phyloP scores from a whole-genome alignment of 64 coral and sea anemone species.

The Pocillopora damicornis region DNA sequence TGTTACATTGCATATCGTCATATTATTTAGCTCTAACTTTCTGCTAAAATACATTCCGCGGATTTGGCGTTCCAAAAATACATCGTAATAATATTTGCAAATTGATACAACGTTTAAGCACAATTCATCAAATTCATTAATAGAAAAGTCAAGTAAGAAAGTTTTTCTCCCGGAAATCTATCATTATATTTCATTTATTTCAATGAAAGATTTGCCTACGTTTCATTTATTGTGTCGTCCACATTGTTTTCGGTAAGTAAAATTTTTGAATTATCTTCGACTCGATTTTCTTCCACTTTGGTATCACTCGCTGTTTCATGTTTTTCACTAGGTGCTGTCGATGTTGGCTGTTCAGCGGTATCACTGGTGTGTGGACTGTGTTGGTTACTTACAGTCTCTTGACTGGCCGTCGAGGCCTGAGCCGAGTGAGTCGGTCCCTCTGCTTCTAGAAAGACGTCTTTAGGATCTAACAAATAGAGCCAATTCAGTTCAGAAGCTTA shows the following conservation, averaged over 20 bases:
- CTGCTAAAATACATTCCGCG: slow-evolving; percentile 16
- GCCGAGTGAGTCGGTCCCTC: neutral
- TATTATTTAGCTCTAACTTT: neutral
- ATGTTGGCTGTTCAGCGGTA: slow-evolving; percentile 38
- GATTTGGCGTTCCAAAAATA: slow-evolving; percentile 13
- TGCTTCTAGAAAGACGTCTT: neutral
- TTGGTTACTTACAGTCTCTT: neutral
- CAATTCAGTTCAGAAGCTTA: neutral
- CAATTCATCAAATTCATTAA: neutral
- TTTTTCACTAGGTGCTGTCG: slow-evolving; percentile 31
- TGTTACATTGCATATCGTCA: slow-evolving; percentile 30
- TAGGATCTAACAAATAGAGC: slow-evolving; percentile 4
- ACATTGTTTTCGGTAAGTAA: slow-evolving; percentile 1
- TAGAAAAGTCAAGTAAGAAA: neutral
- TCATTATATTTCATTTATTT: neutral
- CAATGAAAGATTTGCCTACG: neutral
- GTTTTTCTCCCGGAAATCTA: neutral
- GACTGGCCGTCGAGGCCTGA: neutral
- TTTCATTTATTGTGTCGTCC: neutral
- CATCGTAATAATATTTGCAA: slow-evolving; percentile 6
- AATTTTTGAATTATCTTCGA: slow-evolving; percentile 4
- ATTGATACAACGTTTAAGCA: neutral
- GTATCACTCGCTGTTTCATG: neutral
- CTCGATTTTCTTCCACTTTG: slow-evolving; percentile 11
- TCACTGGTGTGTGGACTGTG: neutral